Evolutionary conservation across 2,888 invertebrate species (phyloP).

Genomic region (Piscicola geometra): DNA sequence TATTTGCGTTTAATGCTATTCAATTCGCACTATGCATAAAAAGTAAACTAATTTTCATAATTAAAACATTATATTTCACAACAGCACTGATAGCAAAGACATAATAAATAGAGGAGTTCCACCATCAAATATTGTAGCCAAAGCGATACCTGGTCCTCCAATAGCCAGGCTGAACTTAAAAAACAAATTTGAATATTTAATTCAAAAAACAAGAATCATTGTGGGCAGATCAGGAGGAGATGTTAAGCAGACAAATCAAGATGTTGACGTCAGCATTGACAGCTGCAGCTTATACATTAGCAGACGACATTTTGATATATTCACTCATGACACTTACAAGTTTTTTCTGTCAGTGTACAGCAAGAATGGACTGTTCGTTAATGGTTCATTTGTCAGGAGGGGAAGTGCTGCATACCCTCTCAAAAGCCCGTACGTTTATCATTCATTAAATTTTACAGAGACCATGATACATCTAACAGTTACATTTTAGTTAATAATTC

Average conservation of each 20-base stretch:
- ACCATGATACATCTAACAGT: not conserved
- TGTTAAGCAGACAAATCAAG: not conserved
- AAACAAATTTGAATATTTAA: conserved; percentile 31
- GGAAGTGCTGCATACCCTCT: conserved; percentile 30
- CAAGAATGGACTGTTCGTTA: conserved; percentile 33
- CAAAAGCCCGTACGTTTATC: conserved; percentile 25
- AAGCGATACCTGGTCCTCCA: conserved; percentile 16
- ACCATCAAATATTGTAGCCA: conserved; percentile 20
- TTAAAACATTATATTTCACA: not conserved
- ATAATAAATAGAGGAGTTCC: conserved; percentile 27
- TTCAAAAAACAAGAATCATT: conserved; percentile 29
- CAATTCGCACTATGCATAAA: not conserved
- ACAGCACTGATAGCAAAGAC: conserved; percentile 29
- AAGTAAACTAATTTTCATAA: not conserved
- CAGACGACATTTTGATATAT: conserved; percentile 33
- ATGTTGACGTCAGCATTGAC: conserved; percentile 32
- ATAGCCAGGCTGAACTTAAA: conserved; percentile 26
- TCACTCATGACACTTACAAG: conserved; percentile 15
- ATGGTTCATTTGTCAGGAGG: conserved; percentile 28
- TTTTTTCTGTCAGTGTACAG: conserved; percentile 32
- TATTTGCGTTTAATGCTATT: not conserved
- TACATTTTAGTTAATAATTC: not conserved
- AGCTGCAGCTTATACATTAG: conserved; percentile 29
- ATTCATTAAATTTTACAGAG: not conserved
- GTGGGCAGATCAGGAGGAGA: conserved; percentile 33